A percentile compares a stretch with the other conserved stretches of the same genome.
Evolutionary conservation across 2,797 vertebrate species (phyloP).

Genomic region (Poecilia velifera): DNA sequence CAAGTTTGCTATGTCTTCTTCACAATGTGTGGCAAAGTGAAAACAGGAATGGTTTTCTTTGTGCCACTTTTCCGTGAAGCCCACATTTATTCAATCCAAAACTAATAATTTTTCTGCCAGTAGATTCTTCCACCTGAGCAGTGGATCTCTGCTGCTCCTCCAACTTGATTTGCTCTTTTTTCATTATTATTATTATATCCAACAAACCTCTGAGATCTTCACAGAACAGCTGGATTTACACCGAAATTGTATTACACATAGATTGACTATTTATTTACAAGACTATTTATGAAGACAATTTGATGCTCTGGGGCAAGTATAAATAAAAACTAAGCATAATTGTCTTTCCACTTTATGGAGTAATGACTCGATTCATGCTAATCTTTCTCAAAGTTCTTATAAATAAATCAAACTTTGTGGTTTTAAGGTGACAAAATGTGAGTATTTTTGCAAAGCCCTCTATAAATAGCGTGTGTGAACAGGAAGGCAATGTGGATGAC

Average conservation of each 20-base stretch:
- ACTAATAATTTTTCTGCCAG: not conserved
- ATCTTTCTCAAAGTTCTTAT: not conserved
- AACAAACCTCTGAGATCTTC: not conserved
- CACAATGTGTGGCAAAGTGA: no score
- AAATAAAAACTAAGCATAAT: not conserved
- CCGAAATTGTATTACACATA: no score
- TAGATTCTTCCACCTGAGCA: not conserved
- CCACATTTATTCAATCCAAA: not conserved
- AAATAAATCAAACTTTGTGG: not conserved
- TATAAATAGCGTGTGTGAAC: not conserved
- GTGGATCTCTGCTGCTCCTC: not conserved
- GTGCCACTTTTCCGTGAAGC: not conserved
- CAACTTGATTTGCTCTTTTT: not conserved
- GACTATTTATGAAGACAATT: not conserved
- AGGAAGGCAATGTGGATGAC: constrained; percentile 6
- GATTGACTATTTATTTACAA: not conserved
- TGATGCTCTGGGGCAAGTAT: not conserved
- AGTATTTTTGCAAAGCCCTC: not conserved
- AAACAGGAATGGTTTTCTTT: not conserved
- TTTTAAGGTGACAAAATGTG: not conserved
- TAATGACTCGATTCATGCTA: not conserved
- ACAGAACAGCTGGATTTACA: no score
- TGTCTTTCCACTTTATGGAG: not conserved
- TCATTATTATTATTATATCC: not conserved
- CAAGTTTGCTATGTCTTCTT: no score